Evolutionary conservation across 2,113 vertebrate species (phyloP), one percentile per base, ranked within the genome.

Genomic region (Desmodus rotundus): DNA sequence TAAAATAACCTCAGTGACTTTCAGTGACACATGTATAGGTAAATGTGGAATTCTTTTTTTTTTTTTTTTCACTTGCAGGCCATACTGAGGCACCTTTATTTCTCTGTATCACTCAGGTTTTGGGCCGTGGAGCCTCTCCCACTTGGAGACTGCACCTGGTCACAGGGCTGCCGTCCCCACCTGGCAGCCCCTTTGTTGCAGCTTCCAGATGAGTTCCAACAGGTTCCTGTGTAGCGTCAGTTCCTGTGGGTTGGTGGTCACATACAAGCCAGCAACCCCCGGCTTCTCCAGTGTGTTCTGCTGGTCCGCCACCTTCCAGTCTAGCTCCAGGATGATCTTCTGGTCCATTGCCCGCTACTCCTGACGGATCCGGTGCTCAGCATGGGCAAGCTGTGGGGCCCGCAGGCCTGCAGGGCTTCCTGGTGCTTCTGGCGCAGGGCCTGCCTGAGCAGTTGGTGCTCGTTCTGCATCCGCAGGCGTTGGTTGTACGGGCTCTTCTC

Each of bases 201-300:
- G 97, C 96, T 99, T 99, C 94, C 99, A 98, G 87, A 99, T 99
- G 93, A 99, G 96, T 87, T 99, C 99, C 91, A 99, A 95, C 13
- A 99, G 97, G 97, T 99, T 99, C 99, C 99, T 99, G 98, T 99
- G 99, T 94, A 99, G 98, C 0, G 98, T 99, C 98, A 99, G 98
- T 96, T 99, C 99, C 99, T 97, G 96, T 0, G 97, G 97, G 78
- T 99, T 99, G 28, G 99, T 99, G 63, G 99, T 99, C 97, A 99
- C 98, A 7, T 99, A 99, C 98, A 99, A 99, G 43, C 99, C 99
- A 22, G 99, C 99, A 36, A 99, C 99, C 1, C 99, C 99, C 0
- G 99, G 99, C 96, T 99, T 99, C 98, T 99, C 99, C 92, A 99
- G 97, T 0, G 99, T 99, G 98, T 99, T 99, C 97, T 99, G 99